Percentiles rank a stretch among this genome's conserved stretches.
Evolutionary conservation across 2,797 vertebrate genomes (phyloP).

Genomic region (Lacerta agilis): DNA sequence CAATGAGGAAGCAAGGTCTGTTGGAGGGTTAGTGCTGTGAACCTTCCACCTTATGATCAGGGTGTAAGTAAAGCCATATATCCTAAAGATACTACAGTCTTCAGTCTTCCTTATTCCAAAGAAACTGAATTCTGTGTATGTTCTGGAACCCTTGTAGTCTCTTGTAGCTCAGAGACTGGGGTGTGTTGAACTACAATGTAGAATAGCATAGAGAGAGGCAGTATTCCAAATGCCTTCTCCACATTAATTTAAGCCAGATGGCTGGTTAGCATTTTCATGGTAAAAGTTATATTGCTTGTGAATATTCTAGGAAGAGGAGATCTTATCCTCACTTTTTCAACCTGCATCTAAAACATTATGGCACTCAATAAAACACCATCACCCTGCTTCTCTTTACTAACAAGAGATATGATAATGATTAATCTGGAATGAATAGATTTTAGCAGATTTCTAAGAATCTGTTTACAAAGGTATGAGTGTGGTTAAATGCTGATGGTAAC

Average conservation of each 20-base stretch:
- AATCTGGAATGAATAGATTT: slow-evolving; percentile 7
- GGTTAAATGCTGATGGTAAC: slow-evolving; percentile 29
- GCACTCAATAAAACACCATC: slow-evolving; percentile 29
- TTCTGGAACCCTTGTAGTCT: too few relatives aligned
- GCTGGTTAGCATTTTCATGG: slow-evolving; percentile 35
- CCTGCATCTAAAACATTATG: not conserved
- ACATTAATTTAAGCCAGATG: not conserved
- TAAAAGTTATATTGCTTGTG: slow-evolving; percentile 17
- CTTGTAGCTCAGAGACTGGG: not conserved
- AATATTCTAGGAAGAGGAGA: slow-evolving; percentile 45
- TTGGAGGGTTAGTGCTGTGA: too few relatives aligned
- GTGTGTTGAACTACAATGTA: not conserved
- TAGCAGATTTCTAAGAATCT: not conserved
- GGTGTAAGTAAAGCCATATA: too few relatives aligned
- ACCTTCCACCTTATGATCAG: too few relatives aligned
- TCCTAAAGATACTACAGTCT: too few relatives aligned
- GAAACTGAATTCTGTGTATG: too few relatives aligned
- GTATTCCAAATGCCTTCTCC: not conserved
- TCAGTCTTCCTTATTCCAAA: too few relatives aligned
- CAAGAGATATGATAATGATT: slow-evolving; percentile 32
- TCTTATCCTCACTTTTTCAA: slow-evolving; percentile 21
- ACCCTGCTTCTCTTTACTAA: not conserved
- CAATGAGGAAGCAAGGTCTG: too few relatives aligned
- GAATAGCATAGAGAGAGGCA: not conserved
- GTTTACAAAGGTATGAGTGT: slow-evolving; percentile 33